Evolutionary conservation across 2,888 invertebrate genomes (phyloP).

Genomic region (Yponomeuta plumbellus): DNA sequence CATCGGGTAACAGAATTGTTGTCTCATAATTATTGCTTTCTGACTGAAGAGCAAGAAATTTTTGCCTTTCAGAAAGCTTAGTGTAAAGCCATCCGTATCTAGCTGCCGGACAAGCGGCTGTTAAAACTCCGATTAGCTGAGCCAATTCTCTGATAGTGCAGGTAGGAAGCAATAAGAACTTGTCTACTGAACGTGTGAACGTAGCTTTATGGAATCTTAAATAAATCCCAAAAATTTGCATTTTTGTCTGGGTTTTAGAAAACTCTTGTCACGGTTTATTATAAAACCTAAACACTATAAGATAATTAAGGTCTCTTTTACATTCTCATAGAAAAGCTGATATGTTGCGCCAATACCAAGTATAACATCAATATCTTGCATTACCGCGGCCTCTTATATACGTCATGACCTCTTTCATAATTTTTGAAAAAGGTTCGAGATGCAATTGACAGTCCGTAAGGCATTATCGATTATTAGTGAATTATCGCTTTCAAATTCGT

Average conservation of each 20-base stretch:
- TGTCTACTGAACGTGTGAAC: too few relatives aligned
- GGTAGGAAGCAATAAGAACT: conserved; percentile 2
- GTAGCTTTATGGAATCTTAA: too few relatives aligned
- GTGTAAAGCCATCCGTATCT: conserved; percentile 18
- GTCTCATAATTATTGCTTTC: too few relatives aligned
- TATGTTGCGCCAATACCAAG: conserved; percentile 14
- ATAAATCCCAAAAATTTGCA: too few relatives aligned
- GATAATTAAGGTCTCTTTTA: conserved; percentile 13
- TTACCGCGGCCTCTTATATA: conserved; percentile 11
- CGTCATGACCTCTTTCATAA: conserved; percentile 17
- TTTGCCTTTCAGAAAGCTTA: conserved; percentile 13
- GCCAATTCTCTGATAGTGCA: conserved; percentile 16
- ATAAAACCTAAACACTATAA: conserved; percentile 17
- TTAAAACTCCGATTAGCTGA: conserved; percentile 16
- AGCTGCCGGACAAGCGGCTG: conserved; percentile 13
- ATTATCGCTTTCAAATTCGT: neutral
- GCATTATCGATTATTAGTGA: neutral
- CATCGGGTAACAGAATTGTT: conserved; percentile 11
- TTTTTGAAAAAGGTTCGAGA: conserved; percentile 17
- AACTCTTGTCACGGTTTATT: conserved; percentile 17
- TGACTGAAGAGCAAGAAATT: too few relatives aligned
- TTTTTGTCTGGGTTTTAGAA: too few relatives aligned
- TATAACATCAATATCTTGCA: conserved; percentile 14
- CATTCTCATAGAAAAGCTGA: conserved; percentile 12
- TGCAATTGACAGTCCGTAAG: conserved; percentile 15